These are phyloP conservation scores for Xiphophorus couchianus DNA, from an alignment of 2,113 vertebrate species.

Conservation along the genomic window DNA sequence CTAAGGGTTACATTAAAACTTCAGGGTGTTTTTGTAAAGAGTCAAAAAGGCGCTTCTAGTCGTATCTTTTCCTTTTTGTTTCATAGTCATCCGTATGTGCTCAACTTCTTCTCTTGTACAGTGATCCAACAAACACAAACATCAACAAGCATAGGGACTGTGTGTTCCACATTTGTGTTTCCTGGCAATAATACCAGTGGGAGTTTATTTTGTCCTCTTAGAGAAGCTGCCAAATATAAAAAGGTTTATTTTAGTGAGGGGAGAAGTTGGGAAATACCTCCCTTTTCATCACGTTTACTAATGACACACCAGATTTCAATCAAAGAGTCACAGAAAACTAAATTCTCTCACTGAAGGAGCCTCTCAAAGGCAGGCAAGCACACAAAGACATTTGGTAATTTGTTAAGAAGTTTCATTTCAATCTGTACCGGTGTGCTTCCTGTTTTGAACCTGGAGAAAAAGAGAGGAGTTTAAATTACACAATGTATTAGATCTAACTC, in stretches of 20 bases:
- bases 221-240: slow-evolving; percentile 24
- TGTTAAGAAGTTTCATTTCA: slow-evolving; percentile 45
- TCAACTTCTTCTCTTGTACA: slow-evolving; percentile 17
- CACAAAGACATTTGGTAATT: slow-evolving; percentile 27
- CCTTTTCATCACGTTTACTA: slow-evolving; percentile 21
- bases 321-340: slow-evolving; percentile 17
- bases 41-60: slow-evolving; percentile 20
- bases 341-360: slow-evolving; percentile 1
- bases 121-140: slow-evolving; percentile 38
- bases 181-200: slow-evolving; percentile 38
- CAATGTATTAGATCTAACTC: slow-evolving; percentile 34
- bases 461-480: slow-evolving; percentile 31
- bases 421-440: slow-evolving; percentile 56
- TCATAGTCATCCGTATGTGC: background rate
- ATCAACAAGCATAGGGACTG: slow-evolving; percentile 20
- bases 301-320: background rate
- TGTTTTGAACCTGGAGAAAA: slow-evolving; percentile 47
- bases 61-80: background rate
- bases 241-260: slow-evolving; percentile 26
- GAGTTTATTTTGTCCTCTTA: slow-evolving; percentile 9
- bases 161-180: slow-evolving; percentile 29
- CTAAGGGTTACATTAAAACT: slow-evolving; percentile 44
- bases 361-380: slow-evolving; percentile 9
- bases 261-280: slow-evolving; percentile 13
- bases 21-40: slow-evolving; percentile 18